These are phyloP conservation scores for Chrysomela aeneicollis DNA, from an alignment of 2,888 invertebrate species.

Conservation along the genomic window DNA sequence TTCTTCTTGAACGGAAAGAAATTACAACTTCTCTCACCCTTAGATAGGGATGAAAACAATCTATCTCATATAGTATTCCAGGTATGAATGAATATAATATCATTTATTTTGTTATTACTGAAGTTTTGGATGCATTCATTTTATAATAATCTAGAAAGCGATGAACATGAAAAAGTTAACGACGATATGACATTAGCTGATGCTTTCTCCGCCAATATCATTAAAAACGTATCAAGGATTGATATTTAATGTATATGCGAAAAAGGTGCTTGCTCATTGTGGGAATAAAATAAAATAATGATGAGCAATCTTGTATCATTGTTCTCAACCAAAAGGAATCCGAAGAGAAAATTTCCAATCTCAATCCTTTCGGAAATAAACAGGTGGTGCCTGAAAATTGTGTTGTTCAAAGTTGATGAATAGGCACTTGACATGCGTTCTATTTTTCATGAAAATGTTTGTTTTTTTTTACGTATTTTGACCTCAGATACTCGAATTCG, in stretches of 20 bases:
- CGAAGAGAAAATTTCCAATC: no score
- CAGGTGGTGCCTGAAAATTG: no score
- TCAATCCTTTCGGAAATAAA: no score
- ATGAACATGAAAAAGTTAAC: neutral
- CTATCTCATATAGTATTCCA: constrained; percentile 89
- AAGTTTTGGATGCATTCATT: neutral
- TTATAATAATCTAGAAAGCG: neutral
- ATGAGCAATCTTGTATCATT: no score
- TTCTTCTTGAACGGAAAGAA: constrained; percentile 86
- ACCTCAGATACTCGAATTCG: no score
- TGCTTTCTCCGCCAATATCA: neutral
- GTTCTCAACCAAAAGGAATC: no score
- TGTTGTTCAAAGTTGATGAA: no score
- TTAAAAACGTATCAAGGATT: neutral
- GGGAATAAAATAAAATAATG: no score
- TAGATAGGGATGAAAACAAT: constrained; percentile 87
- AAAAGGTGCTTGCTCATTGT: no score
- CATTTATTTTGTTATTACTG: neutral
- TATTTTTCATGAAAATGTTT: no score
- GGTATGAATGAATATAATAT: constrained; percentile 63
- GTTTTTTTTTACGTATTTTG: no score
- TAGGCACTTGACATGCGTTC: no score
- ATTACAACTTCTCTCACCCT: constrained; percentile 78
- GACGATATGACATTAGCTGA: neutral
- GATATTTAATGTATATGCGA: neutral